phyloP scores from a whole-genome alignment of 2,113 vertebrate species.

The Quiscalus mexicanus region DNA sequence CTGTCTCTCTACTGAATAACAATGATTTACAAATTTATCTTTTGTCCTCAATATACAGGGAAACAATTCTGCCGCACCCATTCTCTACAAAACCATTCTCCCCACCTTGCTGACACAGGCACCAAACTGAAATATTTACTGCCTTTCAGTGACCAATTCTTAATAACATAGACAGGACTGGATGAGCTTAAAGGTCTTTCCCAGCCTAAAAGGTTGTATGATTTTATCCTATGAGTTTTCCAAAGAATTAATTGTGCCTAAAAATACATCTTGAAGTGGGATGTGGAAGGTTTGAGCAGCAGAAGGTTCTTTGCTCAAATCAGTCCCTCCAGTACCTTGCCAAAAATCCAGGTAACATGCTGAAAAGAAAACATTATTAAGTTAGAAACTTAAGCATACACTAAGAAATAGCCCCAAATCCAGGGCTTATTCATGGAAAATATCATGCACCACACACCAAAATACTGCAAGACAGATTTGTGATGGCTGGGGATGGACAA shows the following conservation, averaged over 20 bases:
- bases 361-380: neutral
- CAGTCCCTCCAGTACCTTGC: neutral
- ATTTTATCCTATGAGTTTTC: neutral
- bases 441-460: neutral
- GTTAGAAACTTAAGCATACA: neutral
- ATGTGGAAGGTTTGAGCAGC: neutral
- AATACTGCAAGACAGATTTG: neutral
- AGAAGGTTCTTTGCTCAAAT: neutral
- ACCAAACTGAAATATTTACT: neutral
- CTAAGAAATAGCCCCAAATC: neutral
- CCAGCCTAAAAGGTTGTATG: neutral
- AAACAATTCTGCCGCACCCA: neutral
- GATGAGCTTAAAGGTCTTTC: neutral
- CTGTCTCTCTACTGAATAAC: neutral
- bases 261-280: neutral
- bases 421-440: neutral
- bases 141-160: neutral
- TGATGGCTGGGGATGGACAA: neutral
- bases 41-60: neutral
- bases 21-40: neutral
- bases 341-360: neutral
- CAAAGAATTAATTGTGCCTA: neutral
- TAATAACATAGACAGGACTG: rapidly evolving
- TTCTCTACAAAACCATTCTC: neutral
- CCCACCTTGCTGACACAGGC: neutral